Evolutionary conservation across 2,113 vertebrate genomes (phyloP).

Genomic region (Pomatostomus ruficeps): DNA sequence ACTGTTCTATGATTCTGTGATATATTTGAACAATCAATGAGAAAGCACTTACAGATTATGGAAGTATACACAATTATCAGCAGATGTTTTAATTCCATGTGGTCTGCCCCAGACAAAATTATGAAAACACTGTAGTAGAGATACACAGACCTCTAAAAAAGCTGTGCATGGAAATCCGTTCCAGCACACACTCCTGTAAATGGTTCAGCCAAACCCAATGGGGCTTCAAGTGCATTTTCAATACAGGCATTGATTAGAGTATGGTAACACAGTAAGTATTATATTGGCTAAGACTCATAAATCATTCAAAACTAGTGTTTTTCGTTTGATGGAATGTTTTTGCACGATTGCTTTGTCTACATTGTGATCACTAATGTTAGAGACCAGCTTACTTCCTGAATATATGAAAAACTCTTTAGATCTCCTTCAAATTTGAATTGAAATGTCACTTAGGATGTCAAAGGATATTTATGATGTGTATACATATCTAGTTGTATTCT

Average conservation of each 20-base stretch:
- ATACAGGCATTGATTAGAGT: neutral
- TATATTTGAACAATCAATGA: neutral
- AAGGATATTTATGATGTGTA: neutral
- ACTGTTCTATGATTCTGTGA: neutral
- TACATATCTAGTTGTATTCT: neutral
- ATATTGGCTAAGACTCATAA: neutral
- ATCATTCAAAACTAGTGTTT: neutral
- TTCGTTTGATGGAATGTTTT: neutral
- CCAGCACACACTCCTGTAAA: neutral
- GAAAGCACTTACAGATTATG: neutral
- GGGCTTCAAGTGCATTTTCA: neutral
- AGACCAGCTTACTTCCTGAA: neutral
- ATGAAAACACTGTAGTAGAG: neutral
- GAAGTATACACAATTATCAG: rapidly evolving
- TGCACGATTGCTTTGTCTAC: rapidly evolving
- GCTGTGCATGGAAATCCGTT: neutral
- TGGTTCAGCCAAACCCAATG: neutral
- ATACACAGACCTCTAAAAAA: neutral
- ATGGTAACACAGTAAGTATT: neutral
- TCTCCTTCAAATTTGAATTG: neutral
- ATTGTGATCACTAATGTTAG: neutral
- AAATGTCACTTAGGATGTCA: neutral
- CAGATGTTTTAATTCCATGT: neutral
- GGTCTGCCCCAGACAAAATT: neutral
- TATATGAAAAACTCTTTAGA: neutral